These are phyloP conservation scores for Diploptera punctata DNA, from an alignment of 2,888 invertebrate species.

Conservation along the genomic window DNA sequence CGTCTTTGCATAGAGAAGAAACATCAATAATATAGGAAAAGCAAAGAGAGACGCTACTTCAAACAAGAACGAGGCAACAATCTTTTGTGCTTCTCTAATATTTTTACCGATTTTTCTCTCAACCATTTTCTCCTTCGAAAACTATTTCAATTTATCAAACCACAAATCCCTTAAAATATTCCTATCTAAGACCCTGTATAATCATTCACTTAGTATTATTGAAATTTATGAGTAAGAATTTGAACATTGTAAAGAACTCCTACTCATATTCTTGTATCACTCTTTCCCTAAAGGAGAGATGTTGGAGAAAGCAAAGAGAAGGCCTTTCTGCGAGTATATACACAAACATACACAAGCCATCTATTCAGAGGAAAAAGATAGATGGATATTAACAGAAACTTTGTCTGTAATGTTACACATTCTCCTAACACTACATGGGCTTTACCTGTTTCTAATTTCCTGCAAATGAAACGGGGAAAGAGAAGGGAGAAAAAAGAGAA, in stretches of 20 bases:
- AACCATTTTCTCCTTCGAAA: no score
- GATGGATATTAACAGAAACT: constrained; percentile 26
- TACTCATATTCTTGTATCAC: not conserved
- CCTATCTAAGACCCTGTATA: no score
- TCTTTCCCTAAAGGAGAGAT: not conserved
- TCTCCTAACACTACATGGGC: not conserved
- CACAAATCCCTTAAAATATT: no score
- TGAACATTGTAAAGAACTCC: no score
- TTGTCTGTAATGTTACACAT: not conserved
- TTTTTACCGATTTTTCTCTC: no score
- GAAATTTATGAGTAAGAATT: no score
- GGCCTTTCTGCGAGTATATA: constrained; percentile 4
- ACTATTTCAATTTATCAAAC: no score
- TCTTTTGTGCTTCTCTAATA: no score
- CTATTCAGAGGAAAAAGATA: constrained; percentile 28
- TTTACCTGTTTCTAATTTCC: constrained; percentile 29
- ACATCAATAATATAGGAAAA: constrained; percentile 36
- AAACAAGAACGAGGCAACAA: constrained; percentile 10
- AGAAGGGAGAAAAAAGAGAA: not conserved
- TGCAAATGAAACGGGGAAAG: not conserved
- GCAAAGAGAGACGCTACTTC: constrained; percentile 13
- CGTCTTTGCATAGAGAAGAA: constrained; percentile 32
- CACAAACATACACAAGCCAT: constrained; percentile 17
- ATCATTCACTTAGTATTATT: no score
- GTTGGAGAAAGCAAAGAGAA: constrained; percentile 21